Evolutionary conservation across 2,113 vertebrate genomes (phyloP).

Genomic region (Pluvialis apricaria): DNA sequence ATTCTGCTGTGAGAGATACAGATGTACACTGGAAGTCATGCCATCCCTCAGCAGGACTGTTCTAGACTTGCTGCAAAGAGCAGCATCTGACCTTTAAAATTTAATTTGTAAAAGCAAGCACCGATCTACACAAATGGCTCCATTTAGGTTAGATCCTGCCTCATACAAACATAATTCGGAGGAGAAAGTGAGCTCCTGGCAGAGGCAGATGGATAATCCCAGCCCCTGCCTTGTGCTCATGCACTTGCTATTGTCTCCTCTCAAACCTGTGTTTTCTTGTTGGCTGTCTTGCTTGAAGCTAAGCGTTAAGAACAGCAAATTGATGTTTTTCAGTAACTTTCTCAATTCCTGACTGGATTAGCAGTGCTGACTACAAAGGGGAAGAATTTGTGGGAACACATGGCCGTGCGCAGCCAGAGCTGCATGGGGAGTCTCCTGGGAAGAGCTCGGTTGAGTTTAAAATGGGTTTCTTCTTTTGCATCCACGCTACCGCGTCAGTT

Average conservation of each 20-base stretch:
- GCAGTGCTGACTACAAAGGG: background rate
- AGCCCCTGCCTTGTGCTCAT: background rate
- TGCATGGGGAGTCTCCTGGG: background rate
- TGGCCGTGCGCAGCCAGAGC: background rate
- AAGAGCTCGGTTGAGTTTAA: background rate
- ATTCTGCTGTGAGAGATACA: background rate
- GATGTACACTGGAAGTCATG: background rate
- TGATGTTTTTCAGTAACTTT: background rate
- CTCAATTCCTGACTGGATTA: background rate
- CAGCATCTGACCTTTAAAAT: background rate
- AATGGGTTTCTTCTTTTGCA: background rate
- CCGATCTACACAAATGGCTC: background rate
- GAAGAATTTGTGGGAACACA: background rate
- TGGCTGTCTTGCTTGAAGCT: background rate
- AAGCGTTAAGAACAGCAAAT: background rate
- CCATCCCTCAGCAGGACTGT: background rate
- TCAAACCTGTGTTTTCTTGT: background rate
- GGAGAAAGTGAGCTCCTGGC: background rate
- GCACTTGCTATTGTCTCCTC: background rate
- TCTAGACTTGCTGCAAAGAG: background rate
- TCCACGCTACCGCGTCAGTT: accelerated
- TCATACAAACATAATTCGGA: background rate
- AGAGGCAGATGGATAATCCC: constrained; percentile 25
- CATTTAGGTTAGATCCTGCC: background rate
- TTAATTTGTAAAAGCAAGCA: background rate